Evolutionary conservation across 2,113 vertebrate genomes (phyloP).

Genomic region (Bufo gargarizans): DNA sequence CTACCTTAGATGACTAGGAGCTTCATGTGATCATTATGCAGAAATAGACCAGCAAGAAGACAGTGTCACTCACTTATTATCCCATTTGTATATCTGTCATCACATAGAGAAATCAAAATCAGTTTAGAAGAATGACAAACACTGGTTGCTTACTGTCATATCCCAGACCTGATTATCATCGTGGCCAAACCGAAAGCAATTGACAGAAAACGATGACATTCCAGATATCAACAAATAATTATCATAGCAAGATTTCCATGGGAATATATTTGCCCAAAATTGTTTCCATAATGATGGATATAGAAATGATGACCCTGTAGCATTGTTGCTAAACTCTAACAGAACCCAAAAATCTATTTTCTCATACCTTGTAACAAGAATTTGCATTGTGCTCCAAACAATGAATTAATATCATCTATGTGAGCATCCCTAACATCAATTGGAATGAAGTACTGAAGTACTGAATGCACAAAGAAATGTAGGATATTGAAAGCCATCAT

Average conservation of each 20-base stretch:
- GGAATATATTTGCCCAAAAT: background rate
- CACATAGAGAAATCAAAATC: background rate
- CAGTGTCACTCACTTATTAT: background rate
- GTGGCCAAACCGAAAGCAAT: background rate
- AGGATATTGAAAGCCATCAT: background rate
- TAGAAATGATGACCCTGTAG: background rate
- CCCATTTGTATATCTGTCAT: background rate
- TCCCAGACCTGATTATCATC: background rate
- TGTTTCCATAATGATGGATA: background rate
- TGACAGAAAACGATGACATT: background rate
- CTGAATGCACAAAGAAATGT: background rate
- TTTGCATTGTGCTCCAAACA: background rate
- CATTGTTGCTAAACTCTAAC: background rate
- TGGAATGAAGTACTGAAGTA: background rate
- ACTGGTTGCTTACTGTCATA: background rate
- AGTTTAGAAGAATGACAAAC: background rate
- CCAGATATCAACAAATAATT: background rate
- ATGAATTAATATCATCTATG: background rate
- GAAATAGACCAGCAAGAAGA: background rate
- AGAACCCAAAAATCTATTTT: background rate
- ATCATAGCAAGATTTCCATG: background rate
- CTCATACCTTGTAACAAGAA: background rate
- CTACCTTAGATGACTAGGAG: background rate
- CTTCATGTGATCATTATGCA: background rate
- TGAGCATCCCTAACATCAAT: background rate